Base-by-base conservation (phyloP, 2,113 vertebrate genomes). In the Natator depressus region DNA sequence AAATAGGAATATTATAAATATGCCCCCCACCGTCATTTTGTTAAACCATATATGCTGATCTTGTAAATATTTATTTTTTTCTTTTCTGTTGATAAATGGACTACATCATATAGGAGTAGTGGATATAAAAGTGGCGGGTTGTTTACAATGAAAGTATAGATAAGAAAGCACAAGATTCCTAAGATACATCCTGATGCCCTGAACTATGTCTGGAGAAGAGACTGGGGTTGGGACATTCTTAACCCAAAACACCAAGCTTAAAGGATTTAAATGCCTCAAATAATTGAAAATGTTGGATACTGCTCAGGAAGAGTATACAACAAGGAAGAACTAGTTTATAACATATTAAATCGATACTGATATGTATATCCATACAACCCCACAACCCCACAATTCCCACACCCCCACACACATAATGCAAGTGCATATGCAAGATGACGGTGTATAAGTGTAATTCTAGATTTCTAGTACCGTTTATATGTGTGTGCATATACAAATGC, bases 91-190 rank as follows among this genome's bases (percentile, higher is more conserved):
- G 91, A 94, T 85, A 59, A 85, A 87, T 14, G 88, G 88, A 35
- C 35, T 31, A 0, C 80, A 95, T 90, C 93, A 12, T 50, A 82
- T 1, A 5, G 12, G 69, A 69, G 75, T 35, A 92, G 25, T 93
- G 81, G 92, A 92, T 95, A 93, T 93, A 57, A 84, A 35, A 93
- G 62, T 5, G 85, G 49, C 62, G 92, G 89, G 89, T 90, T 95
- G 97, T 96, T 96, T 96, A 93, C 62, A 72, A 50, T 25, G 95
- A 88, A 93, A 69, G 20, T 5, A 65, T 1, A 92, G 97, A 96
- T 96, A 94, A 97, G 91, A 35, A 22, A 79, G 81, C 78, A 10
- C 69, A 62, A 59, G 85, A 87, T 96, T 97, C 92, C 88, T 87
- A 53, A 46, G 53, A 29, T 59, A 49, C 75, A 85, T 76, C 46